phyloP scores from a whole-genome alignment of 2,113 vertebrate species.

The Podilymbus podiceps region DNA sequence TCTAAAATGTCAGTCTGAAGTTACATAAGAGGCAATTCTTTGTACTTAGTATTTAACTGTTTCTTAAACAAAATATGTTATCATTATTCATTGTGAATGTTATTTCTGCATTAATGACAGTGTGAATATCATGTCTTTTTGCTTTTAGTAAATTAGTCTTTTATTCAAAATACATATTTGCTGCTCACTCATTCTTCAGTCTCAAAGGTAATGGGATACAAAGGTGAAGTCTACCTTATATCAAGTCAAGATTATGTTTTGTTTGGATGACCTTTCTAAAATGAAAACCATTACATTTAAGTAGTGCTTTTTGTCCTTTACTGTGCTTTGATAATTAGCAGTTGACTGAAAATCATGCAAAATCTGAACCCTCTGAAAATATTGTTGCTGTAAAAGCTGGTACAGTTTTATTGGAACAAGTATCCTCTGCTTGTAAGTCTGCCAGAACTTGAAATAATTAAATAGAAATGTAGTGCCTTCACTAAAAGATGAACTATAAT shows the following conservation, averaged over 20 bases:
- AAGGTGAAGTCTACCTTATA: not conserved
- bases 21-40: not conserved
- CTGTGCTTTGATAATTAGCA: slow-evolving; percentile 7
- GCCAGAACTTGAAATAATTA: slow-evolving; percentile 48
- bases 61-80: not conserved
- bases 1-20: not conserved
- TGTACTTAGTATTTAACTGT: not conserved
- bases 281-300: not conserved
- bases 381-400: slow-evolving; percentile 24
- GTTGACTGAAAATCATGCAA: not conserved
- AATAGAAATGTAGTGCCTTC: slow-evolving; percentile 25
- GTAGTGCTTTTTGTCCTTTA: not conserved
- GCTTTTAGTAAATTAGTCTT: not conserved
- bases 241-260: not conserved
- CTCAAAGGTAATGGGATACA: not conserved
- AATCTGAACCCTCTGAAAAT: slow-evolving; percentile 13
- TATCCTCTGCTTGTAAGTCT: not conserved
- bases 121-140: not conserved
- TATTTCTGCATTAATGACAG: not conserved
- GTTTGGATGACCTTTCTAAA: not conserved
- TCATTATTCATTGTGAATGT: not conserved
- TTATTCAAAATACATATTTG: not conserved
- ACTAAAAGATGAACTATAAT: slow-evolving; percentile 49
- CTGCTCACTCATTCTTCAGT: not conserved
- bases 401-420: slow-evolving; percentile 26